Base-by-base conservation (phyloP, 2,797 vertebrate genomes). In the Catostomus latipinnis region DNA sequence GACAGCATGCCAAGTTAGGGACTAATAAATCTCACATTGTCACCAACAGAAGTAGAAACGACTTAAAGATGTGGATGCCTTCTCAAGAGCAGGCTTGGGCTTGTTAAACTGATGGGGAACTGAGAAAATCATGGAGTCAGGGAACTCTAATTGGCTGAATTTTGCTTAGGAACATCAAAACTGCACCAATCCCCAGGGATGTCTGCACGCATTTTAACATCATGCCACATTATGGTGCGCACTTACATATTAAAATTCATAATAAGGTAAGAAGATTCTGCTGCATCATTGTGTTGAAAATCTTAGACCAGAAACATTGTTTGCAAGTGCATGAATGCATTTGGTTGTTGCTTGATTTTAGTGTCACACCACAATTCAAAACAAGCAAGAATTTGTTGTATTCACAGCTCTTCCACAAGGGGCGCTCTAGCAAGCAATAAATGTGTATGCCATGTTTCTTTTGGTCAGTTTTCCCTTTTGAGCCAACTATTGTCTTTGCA, bases 21-120 rank as follows among this genome's bases (percentile, higher is more conserved):
- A 71, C 68, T 62, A 70, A 71, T 78, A 71, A 78, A 78, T 71
- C 67, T 78, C 43, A 22, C 2, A 7, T 63, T 52, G 58, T 74
- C 72, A 63, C 58, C 18, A 63, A 74, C 48, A 74, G 45, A 46
- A 16, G 16, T 62, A 45, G 75, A 68, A 70, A 52, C 5, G 5
- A 62, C 57, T 71, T 71, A 45, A 62, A 70, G n/a, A 70, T 62
- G 66, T 11, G 43, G 11, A 22, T 48, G 74, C 34, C 9, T 49
- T 67, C 57, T 57, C 14, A 34, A 56, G 63, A 67, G 34, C 74
- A 57, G 62, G 7, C 5, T 56, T 66, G 5, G 45, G 14, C 6
- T 48, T 57, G 52, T 67, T 67, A 56, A 48, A 67, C 22, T 22
- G 62, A 56, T n/a, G 9, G 6, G 61, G 45, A 52, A 14, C 13